A percentile compares a stretch with the other conserved stretches of the same genome.
Conservation (phyloP, 2,113 vertebrate genomes). For the Tragelaphus buxtoni region DNA sequence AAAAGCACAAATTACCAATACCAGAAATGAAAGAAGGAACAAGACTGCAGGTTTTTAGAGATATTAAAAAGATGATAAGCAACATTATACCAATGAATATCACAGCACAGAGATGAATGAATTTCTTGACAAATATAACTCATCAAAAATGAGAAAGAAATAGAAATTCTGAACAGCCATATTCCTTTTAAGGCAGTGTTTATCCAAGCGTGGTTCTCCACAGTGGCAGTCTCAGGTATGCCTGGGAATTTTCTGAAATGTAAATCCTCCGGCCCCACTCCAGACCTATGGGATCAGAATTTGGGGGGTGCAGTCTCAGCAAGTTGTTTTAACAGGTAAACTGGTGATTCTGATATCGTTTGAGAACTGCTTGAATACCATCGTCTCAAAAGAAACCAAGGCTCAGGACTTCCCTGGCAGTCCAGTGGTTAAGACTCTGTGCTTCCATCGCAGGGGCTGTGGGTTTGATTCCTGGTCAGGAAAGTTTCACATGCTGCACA, state of each 20-base stretch:
- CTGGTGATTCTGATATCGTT: background rate
- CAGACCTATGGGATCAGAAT: background rate
- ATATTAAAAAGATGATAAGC: background rate
- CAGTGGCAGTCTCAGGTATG: background rate
- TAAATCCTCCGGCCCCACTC: background rate
- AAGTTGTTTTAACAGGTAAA: background rate
- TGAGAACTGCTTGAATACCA: background rate
- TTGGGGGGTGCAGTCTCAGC: background rate
- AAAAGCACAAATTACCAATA: background rate
- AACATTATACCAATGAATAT: background rate
- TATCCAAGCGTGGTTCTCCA: background rate
- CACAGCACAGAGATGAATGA: background rate
- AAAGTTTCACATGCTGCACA: background rate
- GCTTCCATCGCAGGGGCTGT: background rate
- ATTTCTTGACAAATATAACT: background rate
- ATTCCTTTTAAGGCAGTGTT: background rate
- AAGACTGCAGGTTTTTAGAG: background rate
- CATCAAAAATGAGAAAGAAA: slow-evolving; percentile 7
- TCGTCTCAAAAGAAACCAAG: background rate
- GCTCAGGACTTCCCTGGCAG: background rate
- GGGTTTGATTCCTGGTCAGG: background rate
- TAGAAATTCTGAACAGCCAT: background rate
- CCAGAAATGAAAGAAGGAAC: background rate
- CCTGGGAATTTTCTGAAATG: background rate
- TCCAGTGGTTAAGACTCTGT: background rate